A percentile compares a stretch with the other conserved stretches of the same genome.
These are phyloP conservation scores for Lepus timidus DNA, from an alignment of 2,113 vertebrate species.

Conservation along the genomic window DNA sequence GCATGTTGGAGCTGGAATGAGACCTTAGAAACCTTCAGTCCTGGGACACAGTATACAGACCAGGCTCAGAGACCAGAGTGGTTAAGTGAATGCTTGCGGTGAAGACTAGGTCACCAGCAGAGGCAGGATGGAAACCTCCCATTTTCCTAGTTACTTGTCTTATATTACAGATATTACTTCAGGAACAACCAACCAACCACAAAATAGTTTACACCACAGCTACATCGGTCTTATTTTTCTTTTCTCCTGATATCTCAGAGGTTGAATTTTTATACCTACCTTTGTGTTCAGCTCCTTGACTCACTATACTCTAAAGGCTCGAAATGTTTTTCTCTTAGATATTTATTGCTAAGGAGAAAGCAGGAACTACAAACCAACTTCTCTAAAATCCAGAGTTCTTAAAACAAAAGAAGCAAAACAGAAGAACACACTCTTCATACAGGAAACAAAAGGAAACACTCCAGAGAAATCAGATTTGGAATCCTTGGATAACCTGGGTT, in stretches of 20 bases:
- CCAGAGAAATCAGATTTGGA: not conserved
- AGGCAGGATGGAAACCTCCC: not conserved
- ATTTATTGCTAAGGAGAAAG: not conserved
- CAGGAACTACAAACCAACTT: not conserved
- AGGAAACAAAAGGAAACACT: not conserved
- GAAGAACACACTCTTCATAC: not conserved
- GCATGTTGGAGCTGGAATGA: not conserved
- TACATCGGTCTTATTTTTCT: not conserved
- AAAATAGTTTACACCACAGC: not conserved
- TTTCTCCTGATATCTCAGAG: not conserved
- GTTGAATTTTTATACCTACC: not conserved
- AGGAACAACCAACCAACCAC: slow-evolving; percentile 3
- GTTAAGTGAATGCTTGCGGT: not conserved
- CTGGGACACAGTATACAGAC: not conserved
- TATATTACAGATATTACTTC: not conserved
- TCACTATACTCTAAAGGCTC: not conserved
- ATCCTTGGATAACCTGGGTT: not conserved
- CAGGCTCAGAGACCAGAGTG: not conserved
- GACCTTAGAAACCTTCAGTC: not conserved
- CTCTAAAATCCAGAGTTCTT: slow-evolving; percentile 37
- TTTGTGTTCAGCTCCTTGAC: not conserved
- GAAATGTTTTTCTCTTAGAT: not conserved
- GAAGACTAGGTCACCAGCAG: not conserved
- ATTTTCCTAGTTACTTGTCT: not conserved
- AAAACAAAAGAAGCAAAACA: not conserved